These are phyloP conservation scores for Torymus auratus DNA, from an alignment of 2,888 invertebrate species.

Conservation along the genomic window DNA sequence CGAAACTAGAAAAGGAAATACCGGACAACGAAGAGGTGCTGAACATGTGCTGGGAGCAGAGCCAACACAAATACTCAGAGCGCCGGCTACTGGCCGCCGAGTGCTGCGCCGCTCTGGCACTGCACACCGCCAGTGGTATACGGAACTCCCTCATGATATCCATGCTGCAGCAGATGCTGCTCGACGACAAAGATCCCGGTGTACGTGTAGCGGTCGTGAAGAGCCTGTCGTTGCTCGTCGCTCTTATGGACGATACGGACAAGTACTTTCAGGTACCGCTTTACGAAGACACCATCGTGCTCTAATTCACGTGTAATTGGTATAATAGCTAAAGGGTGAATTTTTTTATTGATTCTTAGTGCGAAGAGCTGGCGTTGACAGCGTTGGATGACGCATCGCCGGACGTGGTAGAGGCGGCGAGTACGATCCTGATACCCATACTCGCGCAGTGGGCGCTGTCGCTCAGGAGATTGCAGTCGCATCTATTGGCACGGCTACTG, in stretches of 20 bases:
- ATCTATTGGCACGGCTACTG: conserved; percentile 75
- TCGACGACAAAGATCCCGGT: conserved; percentile 81
- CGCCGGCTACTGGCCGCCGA: conserved; percentile 83
- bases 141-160: conserved; percentile 84
- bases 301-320: neutral
- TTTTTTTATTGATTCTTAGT: conserved; percentile 68
- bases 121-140: conserved; percentile 82
- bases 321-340: conserved; percentile 5
- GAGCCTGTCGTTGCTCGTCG: conserved; percentile 81
- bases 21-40: conserved; percentile 83
- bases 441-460: conserved; percentile 82
- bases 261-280: conserved; percentile 79
- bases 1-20: conserved; percentile 76
- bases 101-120: conserved; percentile 82
- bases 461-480: conserved; percentile 79
- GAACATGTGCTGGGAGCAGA: conserved; percentile 86
- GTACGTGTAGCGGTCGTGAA: conserved; percentile 81
- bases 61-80: conserved; percentile 83
- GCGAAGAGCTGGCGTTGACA: conserved; percentile 80
- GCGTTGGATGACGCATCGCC: conserved; percentile 80
- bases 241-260: conserved; percentile 82
- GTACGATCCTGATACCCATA: conserved; percentile 80
- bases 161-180: conserved; percentile 84
- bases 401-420: conserved; percentile 78
- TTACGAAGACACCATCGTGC: neutral